Percentiles rank a stretch among this genome's conserved stretches.
These are phyloP conservation scores for Cephus nigrinus DNA, from an alignment of 2,888 invertebrate genomes.

Conservation along the genomic window DNA sequence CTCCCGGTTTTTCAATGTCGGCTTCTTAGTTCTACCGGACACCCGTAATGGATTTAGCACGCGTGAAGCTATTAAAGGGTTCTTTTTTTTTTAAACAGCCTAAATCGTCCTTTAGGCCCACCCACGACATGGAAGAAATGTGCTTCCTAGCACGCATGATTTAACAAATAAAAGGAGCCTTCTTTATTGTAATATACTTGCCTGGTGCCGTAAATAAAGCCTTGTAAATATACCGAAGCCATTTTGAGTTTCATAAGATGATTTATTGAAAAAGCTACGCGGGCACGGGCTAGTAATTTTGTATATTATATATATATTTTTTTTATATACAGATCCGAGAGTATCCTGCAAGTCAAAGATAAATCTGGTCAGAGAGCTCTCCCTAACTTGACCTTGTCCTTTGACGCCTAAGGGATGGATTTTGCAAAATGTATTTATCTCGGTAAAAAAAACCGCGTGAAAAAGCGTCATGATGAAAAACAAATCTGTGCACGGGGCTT, in stretches of 20 bases:
- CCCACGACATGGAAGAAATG: constrained; percentile 31
- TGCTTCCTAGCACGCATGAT: constrained; percentile 8
- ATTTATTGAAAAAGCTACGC: constrained; percentile 14
- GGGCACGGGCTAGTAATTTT: not conserved
- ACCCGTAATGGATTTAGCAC: constrained; percentile 33
- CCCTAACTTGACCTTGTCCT: not conserved
- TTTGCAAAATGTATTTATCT: not conserved
- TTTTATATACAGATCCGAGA: too few species aligned
- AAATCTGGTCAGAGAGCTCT: too few species aligned
- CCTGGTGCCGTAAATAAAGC: too few species aligned
- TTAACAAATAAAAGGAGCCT: too few species aligned
- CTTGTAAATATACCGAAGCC: too few species aligned
- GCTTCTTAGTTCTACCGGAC: constrained; percentile 29
- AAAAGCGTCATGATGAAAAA: constrained; percentile 13
- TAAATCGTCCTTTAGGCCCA: constrained; percentile 29
- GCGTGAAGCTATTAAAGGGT: constrained; percentile 41
- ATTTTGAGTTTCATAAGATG: too few species aligned
- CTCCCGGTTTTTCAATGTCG: not conserved
- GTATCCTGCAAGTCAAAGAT: too few species aligned
- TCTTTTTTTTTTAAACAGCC: constrained; percentile 13
- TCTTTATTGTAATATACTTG: too few species aligned
- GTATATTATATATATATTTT: not conserved
- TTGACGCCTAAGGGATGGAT: not conserved
- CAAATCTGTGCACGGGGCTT: constrained; percentile 18
- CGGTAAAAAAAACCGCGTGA: constrained; percentile 18